Percentiles rank a stretch among this genome's conserved stretches.
These are phyloP conservation scores for Macrosiphum euphorbiae DNA, from an alignment of 2,888 invertebrate species.

Conservation along the genomic window DNA sequence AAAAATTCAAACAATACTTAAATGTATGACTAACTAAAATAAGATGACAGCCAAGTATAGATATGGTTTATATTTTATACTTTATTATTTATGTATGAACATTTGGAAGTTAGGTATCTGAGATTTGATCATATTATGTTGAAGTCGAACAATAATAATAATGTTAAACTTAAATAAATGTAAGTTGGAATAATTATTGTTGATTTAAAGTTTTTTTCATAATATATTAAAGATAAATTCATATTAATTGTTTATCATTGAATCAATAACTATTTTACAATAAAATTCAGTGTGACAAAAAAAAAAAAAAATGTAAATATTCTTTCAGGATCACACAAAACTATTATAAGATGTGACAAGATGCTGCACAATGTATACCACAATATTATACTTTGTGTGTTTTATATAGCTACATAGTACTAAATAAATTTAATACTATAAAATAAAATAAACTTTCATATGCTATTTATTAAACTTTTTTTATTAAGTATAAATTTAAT, in stretches of 20 bases:
- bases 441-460: background rate
- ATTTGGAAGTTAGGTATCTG: background rate
- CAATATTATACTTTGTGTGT: too few species aligned
- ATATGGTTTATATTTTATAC: background rate
- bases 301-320: background rate
- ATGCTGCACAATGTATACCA: too few species aligned
- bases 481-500: background rate
- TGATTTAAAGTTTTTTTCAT: background rate
- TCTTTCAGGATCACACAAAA: background rate
- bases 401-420: background rate
- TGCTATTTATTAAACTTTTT: background rate
- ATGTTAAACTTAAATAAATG: background rate
- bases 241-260: background rate
- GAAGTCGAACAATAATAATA: background rate
- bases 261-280: background rate
- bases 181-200: background rate
- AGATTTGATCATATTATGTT: background rate
- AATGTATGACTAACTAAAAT: background rate
- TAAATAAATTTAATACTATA: background rate
- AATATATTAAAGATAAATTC: background rate
- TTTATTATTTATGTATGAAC: background rate
- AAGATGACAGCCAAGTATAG: background rate
- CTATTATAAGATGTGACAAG: background rate
- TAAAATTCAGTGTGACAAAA: background rate
- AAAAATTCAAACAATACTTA: background rate